A percentile compares a stretch with the other conserved stretches of the same genome.
These are phyloP conservation scores for Cryptocephalus moraei DNA, from an alignment of 2,888 invertebrate species.

Conservation along the genomic window DNA sequence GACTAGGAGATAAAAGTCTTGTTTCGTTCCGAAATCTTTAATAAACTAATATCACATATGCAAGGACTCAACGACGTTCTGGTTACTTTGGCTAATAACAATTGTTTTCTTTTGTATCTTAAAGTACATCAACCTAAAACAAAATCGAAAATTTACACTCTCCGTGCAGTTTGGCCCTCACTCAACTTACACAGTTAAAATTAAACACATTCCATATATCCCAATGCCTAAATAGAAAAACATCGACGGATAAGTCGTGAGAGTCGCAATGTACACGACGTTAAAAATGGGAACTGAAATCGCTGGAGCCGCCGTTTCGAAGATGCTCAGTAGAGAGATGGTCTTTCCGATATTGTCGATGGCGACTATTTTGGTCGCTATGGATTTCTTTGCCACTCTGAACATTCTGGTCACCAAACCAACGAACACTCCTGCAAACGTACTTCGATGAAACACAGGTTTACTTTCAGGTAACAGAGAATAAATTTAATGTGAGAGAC, in stretches of 20 bases:
- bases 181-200: conserved; percentile 21
- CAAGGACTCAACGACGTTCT: conserved; percentile 11
- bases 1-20: too few relatives aligned
- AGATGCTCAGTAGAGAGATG: conserved; percentile 48
- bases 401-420: conserved; percentile 28
- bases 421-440: conserved; percentile 19
- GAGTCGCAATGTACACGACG: conserved; percentile 43
- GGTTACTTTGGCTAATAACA: conserved; percentile 3
- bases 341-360: conserved; percentile 32
- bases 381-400: conserved; percentile 29
- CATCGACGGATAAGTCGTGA: conserved; percentile 42
- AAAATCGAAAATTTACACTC: not conserved
- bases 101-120: conserved; percentile 5
- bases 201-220: conserved; percentile 17
- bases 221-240: conserved; percentile 45
- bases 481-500: not conserved
- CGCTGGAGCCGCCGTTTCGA: conserved; percentile 46
- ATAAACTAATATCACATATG: conserved; percentile 11
- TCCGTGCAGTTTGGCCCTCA: not conserved
- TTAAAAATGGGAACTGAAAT: conserved; percentile 48
- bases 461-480: not conserved
- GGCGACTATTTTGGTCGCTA: conserved; percentile 32
- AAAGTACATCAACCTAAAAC: conserved; percentile 15
- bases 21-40: too few relatives aligned
- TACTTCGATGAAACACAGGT: not conserved